Base-by-base conservation (phyloP, 2,113 vertebrate genomes). In the Scalopus aquaticus region DNA sequence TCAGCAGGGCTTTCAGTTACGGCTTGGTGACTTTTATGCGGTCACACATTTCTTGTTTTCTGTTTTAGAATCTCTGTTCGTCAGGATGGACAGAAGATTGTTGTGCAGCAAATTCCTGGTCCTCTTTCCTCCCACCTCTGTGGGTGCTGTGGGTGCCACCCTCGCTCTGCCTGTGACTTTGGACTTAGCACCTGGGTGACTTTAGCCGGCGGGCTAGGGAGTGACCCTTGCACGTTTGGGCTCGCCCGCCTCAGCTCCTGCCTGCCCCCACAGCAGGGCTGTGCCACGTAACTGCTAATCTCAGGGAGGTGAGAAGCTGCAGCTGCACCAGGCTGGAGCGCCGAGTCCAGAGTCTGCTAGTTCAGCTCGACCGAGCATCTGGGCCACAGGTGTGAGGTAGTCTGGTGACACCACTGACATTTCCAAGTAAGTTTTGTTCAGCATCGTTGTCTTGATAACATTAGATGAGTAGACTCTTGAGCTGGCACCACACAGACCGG, bases 31-130 rank as follows among this genome's bases (percentile, higher is more conserved):
- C 17, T 51, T 17, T 3, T 51, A 51, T 51, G 49, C 15, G 49
- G 49, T 51, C 49, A 51, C 5, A 5, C 49, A 51, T 17, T 51
- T 51, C 49, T 51, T 51, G 49, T 51, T 51, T 51, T 51, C 49
- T 51, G 7, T 51, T 51, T 51, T 16, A 58, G 65, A 88, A 42
- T 88, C 80, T 77, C 80, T 77, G 32, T 19, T 88, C 28, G 64
- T 82, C 20, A 24, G 16, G 46, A 30, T 32, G 49, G 15, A 13
- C 7, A 6, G 62, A 56, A 64, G 56, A 42, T 28, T 46, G n/a
- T 15, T 15, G 4, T 64, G 83, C 17, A 58, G 77, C 7, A 16
- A 51, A 51, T 51, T 51, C 17, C 49, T 26, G 24, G 49, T 58
- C 13, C 49, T 49, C 28, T 12, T 39, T 69, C 26, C 19, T 9